These are phyloP conservation scores for Brachynemurus nebulosus DNA, from an alignment of 2,888 invertebrate species.

Conservation along the genomic window DNA sequence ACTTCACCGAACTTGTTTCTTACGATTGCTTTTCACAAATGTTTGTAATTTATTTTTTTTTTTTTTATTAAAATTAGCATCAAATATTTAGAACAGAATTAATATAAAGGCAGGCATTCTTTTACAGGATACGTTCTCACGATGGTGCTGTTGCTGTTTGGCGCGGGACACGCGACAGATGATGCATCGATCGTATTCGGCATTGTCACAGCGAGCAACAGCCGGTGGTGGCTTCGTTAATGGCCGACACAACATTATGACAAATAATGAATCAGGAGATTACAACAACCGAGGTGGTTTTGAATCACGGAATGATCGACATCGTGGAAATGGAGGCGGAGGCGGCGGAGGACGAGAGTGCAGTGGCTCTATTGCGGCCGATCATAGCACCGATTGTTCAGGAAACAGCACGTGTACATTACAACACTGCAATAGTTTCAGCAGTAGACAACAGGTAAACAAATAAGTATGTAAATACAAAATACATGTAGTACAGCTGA, in stretches of 20 bases:
- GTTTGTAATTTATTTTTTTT: too few relatives aligned
- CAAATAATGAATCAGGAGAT: not conserved
- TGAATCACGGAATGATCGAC: too few relatives aligned
- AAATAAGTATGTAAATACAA: too few relatives aligned
- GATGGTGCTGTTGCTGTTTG: constrained; percentile 32
- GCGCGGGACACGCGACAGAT: constrained; percentile 19
- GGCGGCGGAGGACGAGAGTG: not conserved
- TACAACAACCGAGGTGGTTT: too few relatives aligned
- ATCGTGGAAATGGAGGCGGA: not conserved
- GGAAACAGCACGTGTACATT: not conserved
- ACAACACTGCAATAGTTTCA: not conserved
- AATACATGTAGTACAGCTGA: too few relatives aligned
- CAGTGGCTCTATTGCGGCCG: not conserved
- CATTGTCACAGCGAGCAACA: constrained; percentile 38
- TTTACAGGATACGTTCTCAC: constrained; percentile 44
- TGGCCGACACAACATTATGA: constrained; percentile 21
- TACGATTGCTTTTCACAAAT: too few relatives aligned
- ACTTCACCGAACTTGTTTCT: too few relatives aligned
- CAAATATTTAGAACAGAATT: constrained; percentile 10
- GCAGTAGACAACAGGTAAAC: constrained; percentile 1
- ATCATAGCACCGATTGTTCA: constrained; percentile 4
- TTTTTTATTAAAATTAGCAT: too few relatives aligned
- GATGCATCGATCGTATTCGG: constrained; percentile 43
- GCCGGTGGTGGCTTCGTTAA: constrained; percentile 29
- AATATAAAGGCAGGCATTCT: constrained; percentile 27